Evolutionary conservation across 2,797 vertebrate species (phyloP), one percentile per base, ranked within the genome.

Genomic region (Dallia pectoralis): DNA sequence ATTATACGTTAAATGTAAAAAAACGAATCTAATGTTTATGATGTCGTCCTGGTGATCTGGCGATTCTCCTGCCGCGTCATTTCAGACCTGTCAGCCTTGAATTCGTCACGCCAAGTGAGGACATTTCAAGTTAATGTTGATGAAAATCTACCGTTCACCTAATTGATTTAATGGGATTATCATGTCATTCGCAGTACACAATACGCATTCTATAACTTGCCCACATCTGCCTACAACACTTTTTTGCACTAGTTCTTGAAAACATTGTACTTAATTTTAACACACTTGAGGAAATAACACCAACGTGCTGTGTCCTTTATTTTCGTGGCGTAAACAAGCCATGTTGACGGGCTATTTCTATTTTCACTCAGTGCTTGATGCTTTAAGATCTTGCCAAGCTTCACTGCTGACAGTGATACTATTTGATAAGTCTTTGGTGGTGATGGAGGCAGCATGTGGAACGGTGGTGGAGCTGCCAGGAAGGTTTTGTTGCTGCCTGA

Each of bases 321-420:
- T 72, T 70, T 56, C 25, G 69, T 69, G 74, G 70, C 44, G 70
- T 82, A 86, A 89, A 85, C 84, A 85, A 82, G 80, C 87, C 82
- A 88, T 79, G 87, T 81, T 70, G 51, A 62, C 77, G 64, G 53
- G n/a, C 25, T 59, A 70, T 82, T 74, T 90, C 89, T 91, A n/a
- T 91, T 90, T 90, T 91, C 87, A 88, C 85, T 71, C 6, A 44
- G 79, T 63, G 62, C n/a, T n/a, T 77, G 81, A 77, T 74, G 77
- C 77, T 85, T 81, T 82, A 81, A 85, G 84, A 79, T 84, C 61
- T 83, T 83, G 85, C 87, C 86, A 85, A 77, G 81, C 79, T 61
- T 71, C 74, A 61, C 16, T 79, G 83, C 85, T 78, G 75, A 72
- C 77, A 82, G 25, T 27, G 25, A 27, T 47, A 25, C 15, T 27